Conservation (phyloP, 2,113 vertebrate genomes). For the Phaetusa simplex region DNA sequence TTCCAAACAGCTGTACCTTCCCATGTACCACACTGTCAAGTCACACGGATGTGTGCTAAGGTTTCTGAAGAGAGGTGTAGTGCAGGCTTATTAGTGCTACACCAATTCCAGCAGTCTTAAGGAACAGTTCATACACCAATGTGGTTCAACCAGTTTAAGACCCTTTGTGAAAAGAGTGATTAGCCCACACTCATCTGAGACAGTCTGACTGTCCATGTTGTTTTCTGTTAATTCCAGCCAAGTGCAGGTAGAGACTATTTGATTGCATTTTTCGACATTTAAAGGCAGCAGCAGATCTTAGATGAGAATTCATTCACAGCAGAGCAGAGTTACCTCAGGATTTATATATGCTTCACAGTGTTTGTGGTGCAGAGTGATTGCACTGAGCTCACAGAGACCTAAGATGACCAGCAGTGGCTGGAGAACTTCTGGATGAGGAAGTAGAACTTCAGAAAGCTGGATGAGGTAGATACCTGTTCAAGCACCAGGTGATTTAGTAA, state of each 20-base stretch:
- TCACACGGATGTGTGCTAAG: not conserved
- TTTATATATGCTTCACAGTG: not conserved
- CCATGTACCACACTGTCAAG: not conserved
- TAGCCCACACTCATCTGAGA: not conserved
- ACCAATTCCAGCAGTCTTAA: not conserved
- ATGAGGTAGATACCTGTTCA: not conserved
- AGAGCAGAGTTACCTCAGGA: not conserved
- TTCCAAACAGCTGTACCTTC: not conserved
- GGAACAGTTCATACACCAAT: not conserved
- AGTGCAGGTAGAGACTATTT: not conserved
- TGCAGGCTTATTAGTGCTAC: not conserved
- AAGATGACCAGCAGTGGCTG: not conserved
- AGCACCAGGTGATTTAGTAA: not conserved
- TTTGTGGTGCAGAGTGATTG: not conserved
- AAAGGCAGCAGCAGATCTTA: not conserved
- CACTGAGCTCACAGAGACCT: not conserved
- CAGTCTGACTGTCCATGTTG: not conserved
- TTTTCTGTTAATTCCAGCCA: not conserved
- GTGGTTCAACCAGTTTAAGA: not conserved
- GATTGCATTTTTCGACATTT: not conserved
- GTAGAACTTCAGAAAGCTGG: not conserved
- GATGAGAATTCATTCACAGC: not conserved
- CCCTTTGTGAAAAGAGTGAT: not conserved
- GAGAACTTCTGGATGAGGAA: not conserved
- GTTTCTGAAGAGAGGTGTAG: not conserved